Base-by-base conservation (phyloP, 1,140 invertebrate species). In the Protaetia brevitarsis region DNA sequence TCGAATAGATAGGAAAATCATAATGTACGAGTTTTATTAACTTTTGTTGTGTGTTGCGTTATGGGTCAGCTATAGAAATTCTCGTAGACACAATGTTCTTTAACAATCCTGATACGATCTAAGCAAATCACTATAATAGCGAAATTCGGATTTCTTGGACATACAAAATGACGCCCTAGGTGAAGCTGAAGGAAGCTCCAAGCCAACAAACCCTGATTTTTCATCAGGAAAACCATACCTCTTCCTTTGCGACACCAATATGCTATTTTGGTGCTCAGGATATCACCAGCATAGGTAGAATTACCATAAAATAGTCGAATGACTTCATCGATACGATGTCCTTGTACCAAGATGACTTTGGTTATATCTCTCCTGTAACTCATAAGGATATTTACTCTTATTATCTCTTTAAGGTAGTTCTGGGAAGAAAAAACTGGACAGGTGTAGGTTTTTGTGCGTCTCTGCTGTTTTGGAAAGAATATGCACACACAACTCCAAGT, bases 241-340 rank as follows among this genome's bases (percentile, higher is more conserved):
- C 8, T 75, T 75, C 37, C 34, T 69, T 4, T 65, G 41, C 19
- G 59, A 63, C 11, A 41, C 68, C 0, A 41, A 66, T 0, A 41
- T 67, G n/a, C 57, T 77, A 11, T 62, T 66, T 62, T 77, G 2
- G 63, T 36, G 10, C 29, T 64, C 3, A 72, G 63, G 34, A 57
- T 34, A n/a, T 36, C 67, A 21, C 27, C 51, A 0, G 19, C 65
- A 65, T 68, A 10, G 68, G 63, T 7, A 66, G 16, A 8, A 60
- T 21, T 13, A 10, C 0, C 10, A 28, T 72, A 27, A 45, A 60
- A 16, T 77, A 72, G 73, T 60, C 65, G 11, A 45, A 61, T 5
- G 66, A 72, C 11, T 76, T 76, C 63, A 26, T 61, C 4, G 71
- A 74, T n/a, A 73, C 76, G 72, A 67, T 76, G 5, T 68, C 73